These are phyloP conservation scores for Chelon auratus DNA, from an alignment of 2,797 vertebrate genomes.

Conservation along the genomic window DNA sequence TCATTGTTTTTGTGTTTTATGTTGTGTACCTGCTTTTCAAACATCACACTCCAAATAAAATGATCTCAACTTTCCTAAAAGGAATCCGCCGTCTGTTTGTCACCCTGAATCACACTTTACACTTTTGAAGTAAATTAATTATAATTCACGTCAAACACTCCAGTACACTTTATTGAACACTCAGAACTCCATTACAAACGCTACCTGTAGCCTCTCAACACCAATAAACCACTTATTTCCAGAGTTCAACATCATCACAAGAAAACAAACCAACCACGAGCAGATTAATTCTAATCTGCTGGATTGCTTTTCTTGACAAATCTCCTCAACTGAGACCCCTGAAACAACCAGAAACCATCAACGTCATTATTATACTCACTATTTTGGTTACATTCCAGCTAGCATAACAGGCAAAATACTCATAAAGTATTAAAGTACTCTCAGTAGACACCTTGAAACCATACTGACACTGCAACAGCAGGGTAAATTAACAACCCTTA, in stretches of 20 bases:
- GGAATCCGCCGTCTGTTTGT: background rate
- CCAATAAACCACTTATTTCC: slow-evolving; percentile 22
- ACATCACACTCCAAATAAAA: slow-evolving; percentile 70
- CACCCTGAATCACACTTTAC: background rate
- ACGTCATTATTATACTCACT: slow-evolving; percentile 45
- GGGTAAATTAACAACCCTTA: slow-evolving; percentile 16
- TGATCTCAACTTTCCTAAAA: slow-evolving; percentile 11
- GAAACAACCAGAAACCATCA: slow-evolving; percentile 53
- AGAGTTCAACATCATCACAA: slow-evolving; percentile 38
- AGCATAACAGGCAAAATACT: slow-evolving; percentile 56
- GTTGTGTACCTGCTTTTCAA: background rate
- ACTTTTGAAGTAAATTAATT: background rate
- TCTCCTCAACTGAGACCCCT: slow-evolving; percentile 19
- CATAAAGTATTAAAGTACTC: slow-evolving; percentile 18
- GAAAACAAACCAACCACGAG: slow-evolving; percentile 40
- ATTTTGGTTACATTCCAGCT: slow-evolving; percentile 67
- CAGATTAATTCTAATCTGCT: slow-evolving; percentile 17
- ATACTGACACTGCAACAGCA: slow-evolving; percentile 15
- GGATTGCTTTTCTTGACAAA: slow-evolving; percentile 2
- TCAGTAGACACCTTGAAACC: slow-evolving; percentile 35
- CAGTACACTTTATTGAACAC: slow-evolving; percentile 72
- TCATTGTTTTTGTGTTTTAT: slow-evolving; percentile 24
- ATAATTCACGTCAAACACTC: slow-evolving; percentile 38
- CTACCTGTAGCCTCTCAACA: slow-evolving; percentile 50
- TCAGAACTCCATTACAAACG: slow-evolving; percentile 56